Conservation (phyloP, 2,797 vertebrate genomes). For the Sus cebifrons region DNA sequence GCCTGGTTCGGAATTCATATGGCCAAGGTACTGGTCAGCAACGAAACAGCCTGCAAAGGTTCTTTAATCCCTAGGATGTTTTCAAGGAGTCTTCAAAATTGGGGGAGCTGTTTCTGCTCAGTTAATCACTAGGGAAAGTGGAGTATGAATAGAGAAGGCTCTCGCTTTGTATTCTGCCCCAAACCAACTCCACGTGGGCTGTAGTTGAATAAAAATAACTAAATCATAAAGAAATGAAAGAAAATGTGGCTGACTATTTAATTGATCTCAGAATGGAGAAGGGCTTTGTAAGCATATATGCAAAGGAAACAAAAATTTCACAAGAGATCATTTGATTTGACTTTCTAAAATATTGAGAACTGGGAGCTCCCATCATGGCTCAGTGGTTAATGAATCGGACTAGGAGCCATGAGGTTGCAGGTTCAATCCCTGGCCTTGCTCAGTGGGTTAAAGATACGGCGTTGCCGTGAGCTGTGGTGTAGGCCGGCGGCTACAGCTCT, state of each 20-base stretch:
- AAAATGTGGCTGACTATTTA: not conserved
- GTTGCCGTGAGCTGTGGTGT: too few species aligned
- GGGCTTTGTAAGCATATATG: fast-evolving
- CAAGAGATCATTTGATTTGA: not conserved
- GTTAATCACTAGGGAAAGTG: fast-evolving
- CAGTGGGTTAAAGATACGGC: too few species aligned
- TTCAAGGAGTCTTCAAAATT: fast-evolving
- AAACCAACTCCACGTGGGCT: not conserved
- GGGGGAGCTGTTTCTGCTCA: fast-evolving
- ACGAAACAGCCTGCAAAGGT: not conserved
- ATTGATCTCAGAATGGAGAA: not conserved
- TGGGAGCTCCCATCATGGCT: too few species aligned
- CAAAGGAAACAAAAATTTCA: not conserved
- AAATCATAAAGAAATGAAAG: not conserved
- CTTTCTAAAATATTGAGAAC: not conserved
- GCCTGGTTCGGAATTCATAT: not conserved
- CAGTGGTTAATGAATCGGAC: too few species aligned
- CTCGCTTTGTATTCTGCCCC: not conserved
- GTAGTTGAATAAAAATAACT: not conserved
- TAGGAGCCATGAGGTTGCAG: too few species aligned
- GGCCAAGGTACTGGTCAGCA: not conserved
- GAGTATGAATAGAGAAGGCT: not conserved
- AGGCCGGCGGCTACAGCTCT: too few species aligned
- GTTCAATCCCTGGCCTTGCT: too few species aligned
- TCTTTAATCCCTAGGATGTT: fast-evolving